Base-by-base conservation (phyloP, 2,888 invertebrate species). In the Maniola hyperantus region DNA sequence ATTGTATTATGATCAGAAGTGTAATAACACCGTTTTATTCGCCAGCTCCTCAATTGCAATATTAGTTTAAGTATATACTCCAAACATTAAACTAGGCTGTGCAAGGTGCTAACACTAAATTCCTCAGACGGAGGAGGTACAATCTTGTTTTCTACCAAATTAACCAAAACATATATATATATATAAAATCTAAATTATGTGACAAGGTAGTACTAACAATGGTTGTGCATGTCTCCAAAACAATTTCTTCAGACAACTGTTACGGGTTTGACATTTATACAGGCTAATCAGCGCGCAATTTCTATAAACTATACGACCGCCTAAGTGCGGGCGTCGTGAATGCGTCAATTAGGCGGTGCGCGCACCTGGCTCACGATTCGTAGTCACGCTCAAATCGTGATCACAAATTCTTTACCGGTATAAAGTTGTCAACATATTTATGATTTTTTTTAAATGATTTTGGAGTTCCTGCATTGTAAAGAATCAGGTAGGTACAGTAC, bases 361-460 rank as follows among this genome's bases (percentile, higher is more conserved):
- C 84, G 82, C 89, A 89, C 89, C 89, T 89, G 90, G 88, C 82
- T 79, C 88, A 88, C 89, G 89, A 88, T 78, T 83, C 77, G 79
- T 77, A 80, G 83, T 83, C 83, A 72, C 4, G 10, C 39, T 39
- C 11, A 39, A 77, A 78, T 72, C 81, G 77, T 77, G 79, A 83
- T 84, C 83, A 77, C 84, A 85, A 85, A 84, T 86, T 83, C 83
- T 79, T 84, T 79, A 73, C 72, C 75, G 78, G 71, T 72, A 67
- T 67, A 65, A 68, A 66, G 67, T 68, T 71, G 66, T 68, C 59
- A 26, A 2, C 26, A n/a, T n/a, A n/a, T n/a, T n/a, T n/a, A n/a
- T n/a, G n/a, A n/a, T n/a, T n/a, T n/a, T n/a, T n/a, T n/a, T n/a
- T n/a, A n/a, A n/a, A n/a, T n/a, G n/a, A n/a, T n/a, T n/a, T n/a